Evolutionary conservation across 2,888 invertebrate genomes (phyloP), one percentile per base, ranked within the genome.

Genomic region (Agelastica alni): DNA sequence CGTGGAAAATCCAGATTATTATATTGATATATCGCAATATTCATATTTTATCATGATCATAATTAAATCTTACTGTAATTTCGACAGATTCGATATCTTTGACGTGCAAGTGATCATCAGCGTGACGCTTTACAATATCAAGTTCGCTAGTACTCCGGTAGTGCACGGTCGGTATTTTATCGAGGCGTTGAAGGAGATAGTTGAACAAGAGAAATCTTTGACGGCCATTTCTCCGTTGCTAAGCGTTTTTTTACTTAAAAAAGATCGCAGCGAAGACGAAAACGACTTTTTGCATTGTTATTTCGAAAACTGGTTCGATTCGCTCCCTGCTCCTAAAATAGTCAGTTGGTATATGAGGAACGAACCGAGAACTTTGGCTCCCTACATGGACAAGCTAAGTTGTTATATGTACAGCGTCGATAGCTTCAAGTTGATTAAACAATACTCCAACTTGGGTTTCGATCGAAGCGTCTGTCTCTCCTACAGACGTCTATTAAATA

Each of bases 371-470:
- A 28, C 36, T 14, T 5, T 61, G 18, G 7, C 28, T 5, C 55
- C 59, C 10, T 60, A 61, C 47, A 56, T 57, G n/a, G 39, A 56
- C 18, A 26, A 46, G n/a, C 17, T 16, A 36, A 16, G 9, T 17
- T n/a, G n/a, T n/a, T 7, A 36, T 4, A 36, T 2, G 7, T 7
- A 3, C 7, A 7, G 3, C 26, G 1, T 2, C 6, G 2, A 2
- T 9, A 36, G 44, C 18, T 39, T n/a, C 32, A 34, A 20, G 9
- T 7, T 41, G 9, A 28, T 59, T 34, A 61, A 52, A 37, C 34
- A 51, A 1, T 55, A 57, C 36, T 60, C 59, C 1, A 58, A 61
- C 31, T 53, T 60, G 6, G 39, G 44, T 1, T 55, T 60, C n/a
- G 61, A 60, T 30, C 32, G 45, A 26, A 57, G 54, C 43, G 6